These are phyloP conservation scores for Hemicrepidius hirtus DNA, from an alignment of 2,888 invertebrate genomes.

Conservation along the genomic window DNA sequence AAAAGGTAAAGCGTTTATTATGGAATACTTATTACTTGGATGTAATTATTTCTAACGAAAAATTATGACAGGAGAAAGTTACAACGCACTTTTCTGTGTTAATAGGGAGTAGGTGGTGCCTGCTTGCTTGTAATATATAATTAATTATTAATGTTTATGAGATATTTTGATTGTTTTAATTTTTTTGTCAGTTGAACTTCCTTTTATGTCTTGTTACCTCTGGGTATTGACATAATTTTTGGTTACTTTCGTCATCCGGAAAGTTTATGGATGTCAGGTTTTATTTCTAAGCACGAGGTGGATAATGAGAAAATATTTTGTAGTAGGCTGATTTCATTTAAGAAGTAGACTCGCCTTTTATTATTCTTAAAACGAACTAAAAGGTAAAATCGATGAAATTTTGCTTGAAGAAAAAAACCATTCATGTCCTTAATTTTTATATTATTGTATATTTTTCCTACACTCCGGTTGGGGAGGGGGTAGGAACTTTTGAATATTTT, in stretches of 20 bases:
- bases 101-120: conserved; percentile 29
- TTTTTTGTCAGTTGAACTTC: conserved; percentile 6
- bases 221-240: not conserved
- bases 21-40: conserved; percentile 27
- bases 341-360: too few relatives aligned
- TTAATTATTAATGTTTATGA: conserved; percentile 31
- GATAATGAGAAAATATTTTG: too few relatives aligned
- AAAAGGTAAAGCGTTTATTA: conserved; percentile 38
- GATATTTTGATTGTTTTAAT: conserved; percentile 23
- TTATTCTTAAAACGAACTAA: too few relatives aligned
- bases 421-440: too few relatives aligned
- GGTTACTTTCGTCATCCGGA: not conserved
- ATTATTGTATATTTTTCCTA: too few relatives aligned
- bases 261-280: not conserved
- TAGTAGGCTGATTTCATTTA: too few relatives aligned
- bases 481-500: too few relatives aligned
- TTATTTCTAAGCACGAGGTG: too few relatives aligned
- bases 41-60: conserved; percentile 24
- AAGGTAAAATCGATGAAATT: too few relatives aligned
- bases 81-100: conserved; percentile 16
- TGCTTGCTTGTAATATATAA: conserved; percentile 23
- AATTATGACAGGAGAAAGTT: conserved; percentile 41
- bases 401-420: too few relatives aligned
- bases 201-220: not conserved
- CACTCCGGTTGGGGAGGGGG: too few relatives aligned